Percentiles rank a stretch among this genome's conserved stretches.
phyloP scores from a whole-genome alignment of 1,140 invertebrate species.

The Delia radicum region DNA sequence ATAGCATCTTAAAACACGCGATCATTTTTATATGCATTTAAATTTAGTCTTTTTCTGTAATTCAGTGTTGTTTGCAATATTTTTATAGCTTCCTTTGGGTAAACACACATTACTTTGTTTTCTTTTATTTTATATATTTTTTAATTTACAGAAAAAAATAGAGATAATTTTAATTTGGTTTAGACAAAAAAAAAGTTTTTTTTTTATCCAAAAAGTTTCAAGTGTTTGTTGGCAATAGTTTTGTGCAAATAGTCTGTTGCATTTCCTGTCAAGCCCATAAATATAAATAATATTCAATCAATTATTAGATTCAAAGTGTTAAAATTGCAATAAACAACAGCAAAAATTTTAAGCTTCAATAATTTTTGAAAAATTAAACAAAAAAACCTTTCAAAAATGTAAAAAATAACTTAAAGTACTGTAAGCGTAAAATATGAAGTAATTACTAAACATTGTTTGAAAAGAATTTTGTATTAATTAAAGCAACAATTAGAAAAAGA shows the following conservation, averaged over 20 bases:
- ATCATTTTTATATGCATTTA: neutral
- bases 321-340: too few relatives aligned
- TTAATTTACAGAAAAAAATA: neutral
- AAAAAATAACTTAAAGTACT: neutral
- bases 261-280: constrained; percentile 16
- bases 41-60: neutral
- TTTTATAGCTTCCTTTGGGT: too few relatives aligned
- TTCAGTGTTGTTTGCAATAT: too few relatives aligned
- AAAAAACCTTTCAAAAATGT: constrained; percentile 3
- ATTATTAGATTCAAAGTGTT: neutral
- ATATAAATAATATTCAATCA: neutral
- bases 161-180: neutral
- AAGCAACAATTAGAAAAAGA: too few relatives aligned
- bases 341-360: constrained; percentile 5
- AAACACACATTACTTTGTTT: neutral
- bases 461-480: too few relatives aligned
- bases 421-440: neutral
- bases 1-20: constrained; percentile 20
- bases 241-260: neutral
- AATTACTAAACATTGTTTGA: too few relatives aligned
- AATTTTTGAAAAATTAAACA: neutral
- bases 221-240: neutral
- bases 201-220: too few relatives aligned
- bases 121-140: neutral
- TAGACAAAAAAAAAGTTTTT: too few relatives aligned